These are phyloP conservation scores for Sciurus carolinensis DNA, from an alignment of 2,797 vertebrate genomes.

Conservation along the genomic window DNA sequence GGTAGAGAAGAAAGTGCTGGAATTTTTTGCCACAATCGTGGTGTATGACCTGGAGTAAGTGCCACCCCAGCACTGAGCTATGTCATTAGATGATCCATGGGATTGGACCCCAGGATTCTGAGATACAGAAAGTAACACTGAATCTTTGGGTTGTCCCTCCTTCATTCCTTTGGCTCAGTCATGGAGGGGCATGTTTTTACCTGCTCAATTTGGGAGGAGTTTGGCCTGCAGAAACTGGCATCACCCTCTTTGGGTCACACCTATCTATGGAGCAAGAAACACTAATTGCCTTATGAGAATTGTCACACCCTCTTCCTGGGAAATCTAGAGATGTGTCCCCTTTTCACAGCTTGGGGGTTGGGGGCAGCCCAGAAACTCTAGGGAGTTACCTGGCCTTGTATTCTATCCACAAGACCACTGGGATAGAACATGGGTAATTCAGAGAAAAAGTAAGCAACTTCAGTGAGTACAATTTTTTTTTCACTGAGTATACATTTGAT, in stretches of 20 bases:
- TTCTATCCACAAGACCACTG: not conserved
- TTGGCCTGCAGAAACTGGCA: not conserved
- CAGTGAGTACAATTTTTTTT: not conserved
- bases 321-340: constrained; percentile 5
- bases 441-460: not conserved
- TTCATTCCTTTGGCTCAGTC: not conserved
- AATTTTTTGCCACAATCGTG: not conserved
- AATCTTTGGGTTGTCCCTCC: not conserved
- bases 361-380: not conserved
- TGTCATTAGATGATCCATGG: not conserved
- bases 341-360: not conserved
- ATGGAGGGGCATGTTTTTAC: constrained; percentile 15
- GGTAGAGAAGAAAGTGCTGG: not conserved
- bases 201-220: not conserved
- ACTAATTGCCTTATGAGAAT: not conserved
- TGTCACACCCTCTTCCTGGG: constrained; percentile 61
- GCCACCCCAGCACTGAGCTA: not conserved
- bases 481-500: not conserved
- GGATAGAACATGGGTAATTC: not conserved
- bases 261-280: constrained; percentile 68
- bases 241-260: constrained; percentile 32
- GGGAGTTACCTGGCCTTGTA: not conserved
- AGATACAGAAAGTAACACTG: not conserved
- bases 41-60: not conserved
- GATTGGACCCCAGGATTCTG: not conserved